These are phyloP conservation scores for Aldabrachelys gigantea DNA, from an alignment of 2,113 vertebrate species.

Conservation along the genomic window DNA sequence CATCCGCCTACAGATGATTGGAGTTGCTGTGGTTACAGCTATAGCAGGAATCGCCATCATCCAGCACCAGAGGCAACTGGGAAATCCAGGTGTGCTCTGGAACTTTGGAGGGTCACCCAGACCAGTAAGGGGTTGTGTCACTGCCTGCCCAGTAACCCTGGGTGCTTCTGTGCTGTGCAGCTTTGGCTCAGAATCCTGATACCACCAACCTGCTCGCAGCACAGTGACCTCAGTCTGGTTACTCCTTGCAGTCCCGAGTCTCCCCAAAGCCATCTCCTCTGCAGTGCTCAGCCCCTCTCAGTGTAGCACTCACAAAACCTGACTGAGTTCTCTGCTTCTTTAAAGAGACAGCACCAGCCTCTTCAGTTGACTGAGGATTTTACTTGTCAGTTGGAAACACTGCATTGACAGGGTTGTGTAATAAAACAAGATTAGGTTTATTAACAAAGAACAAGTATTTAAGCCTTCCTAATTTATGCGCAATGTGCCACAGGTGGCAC, in stretches of 20 bases:
- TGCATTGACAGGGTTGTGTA: not conserved
- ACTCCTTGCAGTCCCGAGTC: not conserved
- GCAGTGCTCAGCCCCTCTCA: not conserved
- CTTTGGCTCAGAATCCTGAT: not conserved
- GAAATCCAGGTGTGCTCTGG: constrained; percentile 85
- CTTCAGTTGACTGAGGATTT: not conserved
- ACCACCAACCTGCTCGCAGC: not conserved
- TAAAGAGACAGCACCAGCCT: not conserved
- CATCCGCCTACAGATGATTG: constrained; percentile 96
- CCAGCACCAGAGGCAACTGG: constrained; percentile 85
- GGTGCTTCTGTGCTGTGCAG: not conserved
- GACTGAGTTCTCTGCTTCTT: not conserved
- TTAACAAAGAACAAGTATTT: not conserved
- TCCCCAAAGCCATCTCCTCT: not conserved
- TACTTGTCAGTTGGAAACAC: not conserved
- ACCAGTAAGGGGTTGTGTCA: not conserved
- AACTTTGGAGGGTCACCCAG: not conserved
- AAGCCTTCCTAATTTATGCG: no score
- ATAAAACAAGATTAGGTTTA: not conserved
- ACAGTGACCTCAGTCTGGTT: not conserved
- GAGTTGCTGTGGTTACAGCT: constrained; percentile 87
- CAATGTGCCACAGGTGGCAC: no score
- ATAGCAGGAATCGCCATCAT: constrained; percentile 88
- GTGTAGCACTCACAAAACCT: not conserved
- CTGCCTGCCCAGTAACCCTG: not conserved